A percentile compares a stretch with the other conserved stretches of the same genome.
These are phyloP conservation scores for Troilus luridus DNA, from an alignment of 2,888 invertebrate species.

Conservation along the genomic window DNA sequence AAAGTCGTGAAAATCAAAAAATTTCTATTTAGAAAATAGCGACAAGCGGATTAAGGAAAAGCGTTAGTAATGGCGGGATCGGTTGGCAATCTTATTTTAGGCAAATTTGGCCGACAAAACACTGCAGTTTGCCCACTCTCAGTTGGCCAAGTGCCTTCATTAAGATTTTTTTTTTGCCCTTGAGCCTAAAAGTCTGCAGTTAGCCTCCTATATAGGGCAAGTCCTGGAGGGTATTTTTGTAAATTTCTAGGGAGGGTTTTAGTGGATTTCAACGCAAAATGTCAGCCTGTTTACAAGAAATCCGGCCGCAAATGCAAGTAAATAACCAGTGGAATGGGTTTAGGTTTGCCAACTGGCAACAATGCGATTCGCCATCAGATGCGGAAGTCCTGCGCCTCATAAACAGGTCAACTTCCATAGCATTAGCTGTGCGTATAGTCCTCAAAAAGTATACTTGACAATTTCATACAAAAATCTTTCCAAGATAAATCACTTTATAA, in stretches of 20 bases:
- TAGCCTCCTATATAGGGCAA: neutral
- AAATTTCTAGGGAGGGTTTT: neutral
- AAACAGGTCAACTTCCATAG: neutral
- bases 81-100: conserved; percentile 11
- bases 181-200: neutral
- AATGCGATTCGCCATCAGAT: neutral
- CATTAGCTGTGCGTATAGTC: neutral
- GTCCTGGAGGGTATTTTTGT: neutral
- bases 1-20: neutral
- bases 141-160: conserved; percentile 15
- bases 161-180: conserved; percentile 12
- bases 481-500: neutral
- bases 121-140: conserved; percentile 28
- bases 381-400: neutral
- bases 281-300: conserved; percentile 5
- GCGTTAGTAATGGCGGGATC: neutral
- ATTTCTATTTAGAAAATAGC: neutral
- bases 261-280: neutral
- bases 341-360: conserved; percentile 34
- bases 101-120: conserved; percentile 46
- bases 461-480: neutral
- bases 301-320: neutral
- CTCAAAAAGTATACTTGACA: neutral
- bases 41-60: neutral
- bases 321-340: neutral